Evolutionary conservation across 1,140 invertebrate species (phyloP).

Genomic region (Drosophila rufa): DNA sequence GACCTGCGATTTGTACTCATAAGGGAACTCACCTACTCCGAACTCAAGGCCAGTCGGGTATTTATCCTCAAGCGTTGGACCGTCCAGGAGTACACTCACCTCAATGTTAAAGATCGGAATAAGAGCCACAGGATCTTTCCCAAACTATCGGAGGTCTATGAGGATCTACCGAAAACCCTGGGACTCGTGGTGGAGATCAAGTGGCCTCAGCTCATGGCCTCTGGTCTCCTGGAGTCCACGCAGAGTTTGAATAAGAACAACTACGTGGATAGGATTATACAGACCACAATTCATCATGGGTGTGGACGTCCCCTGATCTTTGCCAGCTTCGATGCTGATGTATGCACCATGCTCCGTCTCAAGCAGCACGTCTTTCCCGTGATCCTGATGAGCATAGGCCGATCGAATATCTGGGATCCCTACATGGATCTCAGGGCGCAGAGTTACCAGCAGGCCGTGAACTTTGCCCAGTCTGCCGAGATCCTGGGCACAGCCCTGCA

Average conservation of each 20-base stretch:
- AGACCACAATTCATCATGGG: constrained; percentile 90
- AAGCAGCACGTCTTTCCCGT: constrained; percentile 98
- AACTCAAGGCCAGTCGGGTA: constrained; percentile 91
- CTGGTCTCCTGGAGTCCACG: constrained; percentile 93
- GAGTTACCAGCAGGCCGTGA: constrained; percentile 90
- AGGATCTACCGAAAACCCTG: constrained; percentile 91
- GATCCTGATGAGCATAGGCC: constrained; percentile 95
- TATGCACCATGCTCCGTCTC: constrained; percentile 94
- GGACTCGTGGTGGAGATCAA: constrained; percentile 99
- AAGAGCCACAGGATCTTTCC: constrained; percentile 96
- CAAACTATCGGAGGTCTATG: constrained; percentile 91
- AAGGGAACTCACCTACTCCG: constrained; percentile 94
- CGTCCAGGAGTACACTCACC: constrained; percentile 62
- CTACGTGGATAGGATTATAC: constrained; percentile 92
- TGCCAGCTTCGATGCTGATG: constrained; percentile 97
- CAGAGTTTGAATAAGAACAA: constrained; percentile 95
- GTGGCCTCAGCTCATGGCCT: constrained; percentile 94
- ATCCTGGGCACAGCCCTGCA: constrained; percentile 95
- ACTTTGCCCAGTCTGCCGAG: constrained; percentile 91
- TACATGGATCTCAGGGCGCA: constrained; percentile 94
- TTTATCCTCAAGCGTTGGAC: constrained; percentile 61
- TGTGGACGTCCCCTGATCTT: constrained; percentile 93
- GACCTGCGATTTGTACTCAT: constrained; percentile 95
- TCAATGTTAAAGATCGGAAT: constrained; percentile 49
- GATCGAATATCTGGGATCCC: constrained; percentile 91